phyloP scores from a whole-genome alignment of 2,797 vertebrate species.

The Sebastiscus albofasciatus region DNA sequence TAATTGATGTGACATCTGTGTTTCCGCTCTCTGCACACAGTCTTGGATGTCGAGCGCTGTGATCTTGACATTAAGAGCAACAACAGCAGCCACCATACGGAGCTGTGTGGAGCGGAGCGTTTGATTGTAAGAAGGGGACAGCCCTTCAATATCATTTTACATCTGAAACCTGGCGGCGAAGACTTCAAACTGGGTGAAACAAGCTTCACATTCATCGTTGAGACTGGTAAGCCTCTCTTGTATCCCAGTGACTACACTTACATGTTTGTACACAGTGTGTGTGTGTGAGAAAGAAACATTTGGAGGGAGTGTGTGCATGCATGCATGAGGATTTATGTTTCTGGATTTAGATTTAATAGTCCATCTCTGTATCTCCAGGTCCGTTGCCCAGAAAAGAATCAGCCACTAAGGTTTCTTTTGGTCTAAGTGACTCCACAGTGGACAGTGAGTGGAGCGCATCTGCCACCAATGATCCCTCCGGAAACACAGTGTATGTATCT shows the following conservation, averaged over 20 bases:
- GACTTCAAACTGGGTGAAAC: conserved; percentile 72
- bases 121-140: conserved; percentile 89
- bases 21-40: conserved; percentile 59
- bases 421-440: conserved; percentile 72
- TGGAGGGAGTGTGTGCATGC: not conserved
- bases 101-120: conserved; percentile 59
- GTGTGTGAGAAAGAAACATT: not conserved
- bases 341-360: not conserved
- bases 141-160: conserved; percentile 83
- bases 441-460: conserved; percentile 82
- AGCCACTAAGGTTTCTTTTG: conserved; percentile 80
- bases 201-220: conserved; percentile 74
- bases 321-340: not conserved
- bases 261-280: not conserved
- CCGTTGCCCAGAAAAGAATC: conserved; percentile 72
- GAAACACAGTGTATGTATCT: conserved; percentile 72
- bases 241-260: not conserved
- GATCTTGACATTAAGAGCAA: conserved; percentile 86
- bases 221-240: conserved; percentile 78
- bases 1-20: not conserved
- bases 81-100: conserved; percentile 83
- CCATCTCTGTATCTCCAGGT: conserved; percentile 71
- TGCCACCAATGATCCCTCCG: conserved; percentile 51
- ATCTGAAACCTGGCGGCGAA: conserved; percentile 72
- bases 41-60: conserved; percentile 80